Evolutionary conservation across 2,888 invertebrate genomes (phyloP).

Genomic region (Marronus borbonicus): DNA sequence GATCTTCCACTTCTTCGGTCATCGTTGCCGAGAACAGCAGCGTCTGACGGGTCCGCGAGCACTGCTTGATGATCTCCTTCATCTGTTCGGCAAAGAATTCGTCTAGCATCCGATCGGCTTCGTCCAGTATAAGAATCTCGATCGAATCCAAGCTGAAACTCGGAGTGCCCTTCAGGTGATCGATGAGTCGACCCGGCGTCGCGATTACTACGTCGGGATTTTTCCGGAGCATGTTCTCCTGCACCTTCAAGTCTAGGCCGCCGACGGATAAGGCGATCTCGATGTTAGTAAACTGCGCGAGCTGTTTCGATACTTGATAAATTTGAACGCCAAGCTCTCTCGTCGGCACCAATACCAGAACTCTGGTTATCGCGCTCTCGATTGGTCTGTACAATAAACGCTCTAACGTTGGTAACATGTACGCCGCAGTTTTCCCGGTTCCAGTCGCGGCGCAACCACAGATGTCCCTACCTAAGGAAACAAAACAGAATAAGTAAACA

Average conservation of each 20-base stretch:
- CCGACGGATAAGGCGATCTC: conserved; percentile 90
- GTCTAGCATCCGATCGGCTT: conserved; percentile 94
- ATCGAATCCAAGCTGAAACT: conserved; percentile 91
- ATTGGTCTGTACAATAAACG: conserved; percentile 90
- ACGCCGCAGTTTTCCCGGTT: conserved; percentile 98
- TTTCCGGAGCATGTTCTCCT: conserved; percentile 85
- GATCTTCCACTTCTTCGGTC: conserved; percentile 97
- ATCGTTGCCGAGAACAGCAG: conserved; percentile 99
- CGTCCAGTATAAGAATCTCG: conserved; percentile 88
- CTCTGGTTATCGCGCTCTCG: conserved; percentile 81
- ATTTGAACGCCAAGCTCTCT: conserved; percentile 98
- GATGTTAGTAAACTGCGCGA: conserved; percentile 89
- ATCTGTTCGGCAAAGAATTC: conserved; percentile 99
- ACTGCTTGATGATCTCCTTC: conserved; percentile 97
- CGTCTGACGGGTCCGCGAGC: conserved; percentile 92
- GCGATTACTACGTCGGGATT: conserved; percentile 98
- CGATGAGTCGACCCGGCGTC: conserved; percentile 97
- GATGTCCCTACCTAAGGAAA: conserved; percentile 85
- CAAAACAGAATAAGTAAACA: conserved; percentile 15
- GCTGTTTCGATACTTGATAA: conserved; percentile 92
- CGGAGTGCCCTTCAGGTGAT: conserved; percentile 96
- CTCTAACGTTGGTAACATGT: conserved; percentile 97
- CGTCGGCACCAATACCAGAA: conserved; percentile 96
- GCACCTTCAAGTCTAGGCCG: conserved; percentile 85
- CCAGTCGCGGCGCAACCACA: conserved; percentile 99